Conservation (phyloP, 1,140 invertebrate genomes). For the Drosophila littoralis region DNA sequence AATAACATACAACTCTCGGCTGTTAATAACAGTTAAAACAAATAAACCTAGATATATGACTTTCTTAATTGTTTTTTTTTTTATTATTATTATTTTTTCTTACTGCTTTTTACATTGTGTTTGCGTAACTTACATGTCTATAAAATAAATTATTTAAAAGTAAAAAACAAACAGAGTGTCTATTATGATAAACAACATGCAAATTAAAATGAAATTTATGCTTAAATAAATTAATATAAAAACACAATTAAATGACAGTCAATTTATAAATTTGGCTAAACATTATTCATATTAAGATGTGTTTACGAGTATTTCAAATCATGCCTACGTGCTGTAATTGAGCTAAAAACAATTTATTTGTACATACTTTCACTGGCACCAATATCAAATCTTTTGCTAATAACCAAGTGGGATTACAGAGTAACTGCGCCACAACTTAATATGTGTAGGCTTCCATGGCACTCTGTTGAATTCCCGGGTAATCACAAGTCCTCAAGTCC, state of each 20-base stretch:
- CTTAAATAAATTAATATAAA: conserved; percentile 56
- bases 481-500: conserved; percentile 31
- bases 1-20: too few relatives aligned
- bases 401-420: conserved; percentile 16
- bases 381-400: conserved; percentile 41
- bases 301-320: conserved; percentile 3
- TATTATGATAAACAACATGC: conserved; percentile 61
- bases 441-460: conserved; percentile 26
- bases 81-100: conserved; percentile 41
- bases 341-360: conserved; percentile 68
- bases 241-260: conserved; percentile 61
- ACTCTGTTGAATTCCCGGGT: conserved; percentile 54
- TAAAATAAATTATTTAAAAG: conserved; percentile 75
- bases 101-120: conserved; percentile 39
- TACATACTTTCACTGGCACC: conserved; percentile 80
- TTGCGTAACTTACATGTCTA: conserved; percentile 41
- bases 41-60: background rate
- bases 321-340: conserved; percentile 47
- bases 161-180: conserved; percentile 75
- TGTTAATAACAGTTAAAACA: too few relatives aligned
- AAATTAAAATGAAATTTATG: conserved; percentile 33
- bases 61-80: conserved; percentile 23
- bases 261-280: conserved; percentile 68
- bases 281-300: conserved; percentile 24
- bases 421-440: conserved; percentile 12